These are phyloP conservation scores for Chlorodrepanis virens DNA, from an alignment of 2,113 vertebrate genomes.

Conservation along the genomic window DNA sequence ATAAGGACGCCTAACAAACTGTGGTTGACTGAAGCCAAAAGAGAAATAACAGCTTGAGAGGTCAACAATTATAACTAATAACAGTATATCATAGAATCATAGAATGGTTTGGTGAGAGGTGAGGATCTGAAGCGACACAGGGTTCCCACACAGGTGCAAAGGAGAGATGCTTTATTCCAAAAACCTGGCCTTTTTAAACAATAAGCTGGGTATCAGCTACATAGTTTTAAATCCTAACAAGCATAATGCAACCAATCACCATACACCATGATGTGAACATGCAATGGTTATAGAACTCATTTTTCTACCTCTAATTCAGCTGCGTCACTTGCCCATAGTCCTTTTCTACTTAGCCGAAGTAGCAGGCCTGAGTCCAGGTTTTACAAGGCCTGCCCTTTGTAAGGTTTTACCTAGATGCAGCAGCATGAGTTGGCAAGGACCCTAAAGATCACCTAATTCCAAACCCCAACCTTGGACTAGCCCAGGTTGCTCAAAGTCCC, in stretches of 20 bases:
- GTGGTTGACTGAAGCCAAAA: background rate
- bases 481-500: background rate
- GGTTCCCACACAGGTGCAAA: background rate
- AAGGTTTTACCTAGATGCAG: background rate
- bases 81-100: background rate
- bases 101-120: background rate
- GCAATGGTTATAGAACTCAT: background rate
- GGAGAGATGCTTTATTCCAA: background rate
- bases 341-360: background rate
- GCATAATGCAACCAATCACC: background rate
- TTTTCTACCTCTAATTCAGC: background rate
- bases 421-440: background rate
- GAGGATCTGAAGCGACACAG: accelerated
- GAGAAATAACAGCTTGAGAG: background rate
- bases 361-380: background rate
- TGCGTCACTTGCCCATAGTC: background rate
- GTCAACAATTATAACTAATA: background rate
- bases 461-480: background rate
- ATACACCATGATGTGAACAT: accelerated
- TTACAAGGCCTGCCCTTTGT: background rate
- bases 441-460: background rate
- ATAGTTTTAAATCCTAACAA: background rate
- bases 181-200: background rate
- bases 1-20: background rate
- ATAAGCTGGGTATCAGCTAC: too few species aligned